These are phyloP conservation scores for Galaxea fascicularis DNA, from an alignment of 92 coral and sea anemone species.

Conservation along the genomic window DNA sequence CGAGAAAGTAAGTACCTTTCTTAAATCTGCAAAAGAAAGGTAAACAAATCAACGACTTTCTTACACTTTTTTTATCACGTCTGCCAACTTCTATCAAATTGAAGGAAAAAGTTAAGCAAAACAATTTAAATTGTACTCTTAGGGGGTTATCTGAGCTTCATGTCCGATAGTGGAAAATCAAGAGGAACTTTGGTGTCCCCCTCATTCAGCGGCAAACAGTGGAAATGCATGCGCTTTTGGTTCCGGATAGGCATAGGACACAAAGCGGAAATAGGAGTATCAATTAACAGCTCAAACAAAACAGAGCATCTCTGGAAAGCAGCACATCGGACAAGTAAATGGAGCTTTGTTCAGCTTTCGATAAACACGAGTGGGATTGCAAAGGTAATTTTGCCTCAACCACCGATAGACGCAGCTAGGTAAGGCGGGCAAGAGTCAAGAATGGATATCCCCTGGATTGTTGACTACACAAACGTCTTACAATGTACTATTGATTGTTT, in stretches of 20 bases:
- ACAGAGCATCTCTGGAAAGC: conserved; percentile 21
- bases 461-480: too few relatives aligned
- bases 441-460: too few relatives aligned
- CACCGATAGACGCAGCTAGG: too few relatives aligned
- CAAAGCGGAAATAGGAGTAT: conserved; percentile 12
- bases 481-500: too few relatives aligned
- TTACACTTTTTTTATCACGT: too few relatives aligned
- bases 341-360: conserved; percentile 42
- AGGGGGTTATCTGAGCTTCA: conserved; percentile 29
- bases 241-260: conserved; percentile 18
- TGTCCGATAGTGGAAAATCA: neutral
- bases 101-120: too few relatives aligned
- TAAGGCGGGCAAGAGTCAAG: too few relatives aligned
- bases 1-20: too few relatives aligned
- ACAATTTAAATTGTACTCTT: too few relatives aligned
- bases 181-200: conserved; percentile 14
- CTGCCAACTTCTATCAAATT: too few relatives aligned
- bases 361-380: conserved; percentile 11
- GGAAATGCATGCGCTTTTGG: conserved; percentile 54
- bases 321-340: neutral
- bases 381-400: neutral
- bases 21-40: too few relatives aligned
- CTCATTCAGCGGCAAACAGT: conserved; percentile 5
- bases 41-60: too few relatives aligned
- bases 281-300: neutral